Percentiles rank a stretch among this genome's conserved stretches.
phyloP scores from a whole-genome alignment of 2,113 vertebrate species.

The Platanista minor region DNA sequence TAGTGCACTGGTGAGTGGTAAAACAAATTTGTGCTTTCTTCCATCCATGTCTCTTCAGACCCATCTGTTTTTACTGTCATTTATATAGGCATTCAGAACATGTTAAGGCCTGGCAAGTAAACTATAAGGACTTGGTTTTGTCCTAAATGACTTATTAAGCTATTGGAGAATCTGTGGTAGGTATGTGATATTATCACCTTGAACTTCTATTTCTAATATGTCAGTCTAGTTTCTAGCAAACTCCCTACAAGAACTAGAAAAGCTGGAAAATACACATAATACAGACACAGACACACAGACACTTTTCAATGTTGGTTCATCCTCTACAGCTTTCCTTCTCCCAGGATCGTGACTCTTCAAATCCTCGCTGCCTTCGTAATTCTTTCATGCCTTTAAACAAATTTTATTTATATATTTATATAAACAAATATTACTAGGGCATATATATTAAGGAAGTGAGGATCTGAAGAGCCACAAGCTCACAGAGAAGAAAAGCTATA shows the following conservation, averaged over 20 bases:
- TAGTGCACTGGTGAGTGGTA: background rate
- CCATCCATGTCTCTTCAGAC: background rate
- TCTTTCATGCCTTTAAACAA: background rate
- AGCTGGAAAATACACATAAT: background rate
- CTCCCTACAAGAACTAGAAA: background rate
- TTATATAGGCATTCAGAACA: background rate
- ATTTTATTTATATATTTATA: background rate
- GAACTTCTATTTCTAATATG: background rate
- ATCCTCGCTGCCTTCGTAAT: background rate
- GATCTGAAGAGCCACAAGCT: background rate
- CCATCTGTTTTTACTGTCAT: background rate
- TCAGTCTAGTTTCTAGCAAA: background rate
- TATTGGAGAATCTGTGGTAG: background rate
- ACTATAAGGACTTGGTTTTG: background rate
- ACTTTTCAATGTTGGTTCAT: background rate
- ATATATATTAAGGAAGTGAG: background rate
- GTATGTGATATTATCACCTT: background rate
- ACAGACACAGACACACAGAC: background rate
- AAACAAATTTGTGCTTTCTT: background rate
- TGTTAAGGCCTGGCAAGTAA: background rate
- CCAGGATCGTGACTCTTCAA: background rate
- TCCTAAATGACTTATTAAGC: slow-evolving; percentile 8
- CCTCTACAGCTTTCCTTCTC: background rate
- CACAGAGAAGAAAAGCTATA: background rate
- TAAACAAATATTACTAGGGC: background rate